phyloP scores from a whole-genome alignment of 2,113 vertebrate genomes.

The Xyrauchen texanus region DNA sequence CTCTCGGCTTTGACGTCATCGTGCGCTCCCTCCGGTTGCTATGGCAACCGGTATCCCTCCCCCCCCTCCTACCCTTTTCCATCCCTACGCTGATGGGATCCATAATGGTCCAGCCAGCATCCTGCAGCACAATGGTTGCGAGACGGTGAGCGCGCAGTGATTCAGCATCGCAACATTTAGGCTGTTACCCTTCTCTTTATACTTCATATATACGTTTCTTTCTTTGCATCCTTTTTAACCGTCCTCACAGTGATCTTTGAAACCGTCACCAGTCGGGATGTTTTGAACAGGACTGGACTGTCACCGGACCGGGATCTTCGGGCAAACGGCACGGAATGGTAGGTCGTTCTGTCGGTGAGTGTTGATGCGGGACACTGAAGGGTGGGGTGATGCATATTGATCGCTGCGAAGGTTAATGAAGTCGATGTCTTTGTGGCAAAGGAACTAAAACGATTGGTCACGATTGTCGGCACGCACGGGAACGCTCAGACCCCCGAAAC shows the following conservation, averaged over 20 bases:
- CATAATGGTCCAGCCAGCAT: constrained; percentile 97
- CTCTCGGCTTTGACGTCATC: constrained; percentile 88
- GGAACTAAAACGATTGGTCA: constrained; percentile 32
- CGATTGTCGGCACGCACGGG: constrained; percentile 8
- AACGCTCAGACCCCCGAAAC: neutral
- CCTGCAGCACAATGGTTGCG: constrained; percentile 94
- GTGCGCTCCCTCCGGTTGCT: constrained; percentile 88
- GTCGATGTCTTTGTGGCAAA: constrained; percentile 61
- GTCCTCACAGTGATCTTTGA: constrained; percentile 61
- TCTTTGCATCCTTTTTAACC: constrained; percentile 40
- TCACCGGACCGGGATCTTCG: constrained; percentile 75
- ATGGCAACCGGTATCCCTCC: constrained; percentile 87
- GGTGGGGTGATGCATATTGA: constrained; percentile 83
- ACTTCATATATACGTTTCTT: constrained; percentile 44
- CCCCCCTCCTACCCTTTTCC: constrained; percentile 64
- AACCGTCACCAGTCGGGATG: constrained; percentile 74
- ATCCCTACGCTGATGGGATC: constrained; percentile 79
- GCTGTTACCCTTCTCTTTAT: constrained; percentile 54
- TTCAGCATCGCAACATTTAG: constrained; percentile 84
- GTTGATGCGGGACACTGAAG: constrained; percentile 72
- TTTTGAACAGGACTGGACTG: constrained; percentile 78
- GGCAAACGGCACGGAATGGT: constrained; percentile 94
- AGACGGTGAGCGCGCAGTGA: constrained; percentile 88
- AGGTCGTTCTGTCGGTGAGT: constrained; percentile 73
- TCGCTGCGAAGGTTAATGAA: constrained; percentile 74